These are phyloP conservation scores for Chrysomela aeneicollis DNA, from an alignment of 2,888 invertebrate genomes.

Conservation along the genomic window DNA sequence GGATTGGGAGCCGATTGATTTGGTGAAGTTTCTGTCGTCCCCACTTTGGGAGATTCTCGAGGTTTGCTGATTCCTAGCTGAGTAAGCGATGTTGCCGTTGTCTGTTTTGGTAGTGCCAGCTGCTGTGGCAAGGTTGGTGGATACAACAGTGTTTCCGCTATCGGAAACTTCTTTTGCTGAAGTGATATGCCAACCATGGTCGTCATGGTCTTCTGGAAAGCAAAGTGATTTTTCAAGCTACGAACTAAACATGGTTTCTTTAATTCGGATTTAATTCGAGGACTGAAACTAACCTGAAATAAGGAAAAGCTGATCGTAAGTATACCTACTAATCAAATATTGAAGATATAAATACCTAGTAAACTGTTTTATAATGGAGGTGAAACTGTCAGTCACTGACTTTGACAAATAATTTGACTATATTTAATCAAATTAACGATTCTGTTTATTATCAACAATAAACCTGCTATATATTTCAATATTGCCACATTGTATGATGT, in stretches of 20 bases:
- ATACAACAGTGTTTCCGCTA: conserved; percentile 71
- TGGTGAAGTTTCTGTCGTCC: conserved; percentile 65
- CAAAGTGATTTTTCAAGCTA: neutral
- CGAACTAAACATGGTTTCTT: neutral
- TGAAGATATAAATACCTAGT: too few relatives aligned
- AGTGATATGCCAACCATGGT: conserved; percentile 72
- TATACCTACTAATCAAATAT: too few relatives aligned
- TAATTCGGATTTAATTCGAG: neutral
- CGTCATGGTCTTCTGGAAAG: conserved; percentile 61
- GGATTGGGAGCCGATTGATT: conserved; percentile 62
- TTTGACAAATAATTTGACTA: too few relatives aligned
- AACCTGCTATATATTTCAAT: too few relatives aligned
- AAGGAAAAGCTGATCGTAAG: too few relatives aligned
- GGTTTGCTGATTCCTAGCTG: conserved; percentile 70
- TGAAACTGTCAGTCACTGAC: too few relatives aligned
- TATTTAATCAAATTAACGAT: too few relatives aligned
- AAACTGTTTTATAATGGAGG: too few relatives aligned
- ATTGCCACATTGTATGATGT: too few relatives aligned
- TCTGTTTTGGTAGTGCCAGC: conserved; percentile 69
- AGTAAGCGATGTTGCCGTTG: conserved; percentile 71
- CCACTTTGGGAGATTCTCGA: conserved; percentile 65
- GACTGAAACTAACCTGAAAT: too few relatives aligned
- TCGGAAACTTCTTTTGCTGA: conserved; percentile 69
- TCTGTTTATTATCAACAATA: too few relatives aligned
- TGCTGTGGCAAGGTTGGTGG: conserved; percentile 69